Percentiles rank a stretch among this genome's conserved stretches.
phyloP scores from a whole-genome alignment of 2,113 vertebrate genomes.

The Psittacus erithacus region DNA sequence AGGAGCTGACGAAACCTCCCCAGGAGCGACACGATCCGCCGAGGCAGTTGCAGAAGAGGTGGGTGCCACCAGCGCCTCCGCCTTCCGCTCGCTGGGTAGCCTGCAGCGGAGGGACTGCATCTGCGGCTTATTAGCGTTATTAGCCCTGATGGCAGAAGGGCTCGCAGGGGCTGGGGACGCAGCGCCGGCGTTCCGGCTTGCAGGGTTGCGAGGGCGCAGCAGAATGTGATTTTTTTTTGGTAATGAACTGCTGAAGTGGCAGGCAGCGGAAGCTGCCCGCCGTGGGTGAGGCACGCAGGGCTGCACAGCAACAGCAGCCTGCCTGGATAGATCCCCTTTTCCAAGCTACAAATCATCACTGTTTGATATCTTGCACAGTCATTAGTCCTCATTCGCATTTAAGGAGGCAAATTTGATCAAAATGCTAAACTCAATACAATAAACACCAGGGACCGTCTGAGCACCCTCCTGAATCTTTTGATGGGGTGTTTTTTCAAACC shows the following conservation, averaged over 20 bases:
- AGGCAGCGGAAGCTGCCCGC: background rate
- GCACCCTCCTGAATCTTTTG: background rate
- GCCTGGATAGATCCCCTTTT: background rate
- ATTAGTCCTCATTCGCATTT: background rate
- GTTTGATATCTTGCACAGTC: accelerated
- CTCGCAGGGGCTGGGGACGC: background rate
- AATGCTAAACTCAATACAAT: background rate
- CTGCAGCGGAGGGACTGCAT: background rate
- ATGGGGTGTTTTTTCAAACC: background rate
- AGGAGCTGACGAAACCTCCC: background rate
- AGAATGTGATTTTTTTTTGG: background rate
- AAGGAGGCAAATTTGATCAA: background rate
- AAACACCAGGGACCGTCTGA: background rate
- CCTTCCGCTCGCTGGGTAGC: background rate
- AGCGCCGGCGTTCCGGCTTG: background rate
- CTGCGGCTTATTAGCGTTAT: background rate
- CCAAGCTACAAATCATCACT: background rate
- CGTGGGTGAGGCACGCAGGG: background rate
- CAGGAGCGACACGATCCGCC: background rate
- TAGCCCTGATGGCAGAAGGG: background rate
- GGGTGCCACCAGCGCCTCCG: background rate
- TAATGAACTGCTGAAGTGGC: background rate
- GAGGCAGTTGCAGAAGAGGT: background rate
- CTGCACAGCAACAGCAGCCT: background rate
- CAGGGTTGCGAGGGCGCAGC: background rate